Evolutionary conservation across 1,140 invertebrate species (phyloP).

Genomic region (Drosophila persimilis): DNA sequence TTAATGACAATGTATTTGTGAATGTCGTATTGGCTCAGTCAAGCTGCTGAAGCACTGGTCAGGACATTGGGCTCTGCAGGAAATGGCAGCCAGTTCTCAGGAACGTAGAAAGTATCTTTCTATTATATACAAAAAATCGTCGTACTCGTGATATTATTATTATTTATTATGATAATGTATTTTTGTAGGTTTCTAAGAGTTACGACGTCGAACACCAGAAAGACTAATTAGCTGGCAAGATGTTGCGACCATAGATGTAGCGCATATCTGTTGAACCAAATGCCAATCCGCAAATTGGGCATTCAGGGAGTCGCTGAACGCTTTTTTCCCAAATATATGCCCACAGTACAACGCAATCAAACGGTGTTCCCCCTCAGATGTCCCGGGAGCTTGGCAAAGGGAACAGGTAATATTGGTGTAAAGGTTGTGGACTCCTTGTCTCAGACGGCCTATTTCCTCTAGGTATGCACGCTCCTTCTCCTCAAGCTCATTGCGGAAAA

Average conservation of each 20-base stretch:
- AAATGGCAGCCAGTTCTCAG: not conserved
- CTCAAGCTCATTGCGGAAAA: not conserved
- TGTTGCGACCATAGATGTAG: not conserved
- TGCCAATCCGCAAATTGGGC: not conserved
- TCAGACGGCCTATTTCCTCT: too few relatives aligned
- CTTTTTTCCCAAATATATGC: constrained; percentile 21
- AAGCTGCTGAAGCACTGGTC: not conserved
- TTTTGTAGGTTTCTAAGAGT: too few relatives aligned
- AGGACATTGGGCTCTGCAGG: too few relatives aligned
- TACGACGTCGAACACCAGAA: not conserved
- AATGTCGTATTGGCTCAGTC: not conserved
- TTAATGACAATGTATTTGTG: constrained; percentile 10
- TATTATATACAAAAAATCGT: too few relatives aligned
- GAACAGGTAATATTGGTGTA: not conserved
- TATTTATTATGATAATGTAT: too few relatives aligned
- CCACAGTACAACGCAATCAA: constrained; percentile 21
- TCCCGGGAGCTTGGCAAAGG: constrained; percentile 9
- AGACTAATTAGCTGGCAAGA: not conserved
- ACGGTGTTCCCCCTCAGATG: constrained; percentile 4
- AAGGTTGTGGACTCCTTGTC: too few relatives aligned
- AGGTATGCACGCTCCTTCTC: not conserved
- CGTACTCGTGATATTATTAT: too few relatives aligned
- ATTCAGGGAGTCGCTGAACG: not conserved
- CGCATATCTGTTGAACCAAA: not conserved
- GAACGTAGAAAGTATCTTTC: too few relatives aligned